These are phyloP conservation scores for Petromus typicus DNA, from an alignment of 2,113 vertebrate species.

Conservation along the genomic window DNA sequence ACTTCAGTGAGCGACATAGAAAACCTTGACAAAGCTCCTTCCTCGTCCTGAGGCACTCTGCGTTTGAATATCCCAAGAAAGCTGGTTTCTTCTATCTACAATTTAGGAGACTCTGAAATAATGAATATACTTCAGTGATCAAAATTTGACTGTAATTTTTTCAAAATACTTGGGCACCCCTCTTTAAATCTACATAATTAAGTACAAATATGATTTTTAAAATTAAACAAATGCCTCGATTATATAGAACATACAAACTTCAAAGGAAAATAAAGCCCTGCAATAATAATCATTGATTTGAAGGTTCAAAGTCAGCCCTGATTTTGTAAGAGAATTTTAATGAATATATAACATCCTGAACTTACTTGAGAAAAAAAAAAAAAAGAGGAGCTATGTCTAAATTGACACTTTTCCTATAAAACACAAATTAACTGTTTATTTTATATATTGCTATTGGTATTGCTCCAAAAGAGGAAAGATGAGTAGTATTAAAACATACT, in stretches of 20 bases:
- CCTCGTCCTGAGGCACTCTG: not conserved
- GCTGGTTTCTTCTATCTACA: not conserved
- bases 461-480: not conserved
- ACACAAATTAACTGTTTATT: not conserved
- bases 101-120: not conserved
- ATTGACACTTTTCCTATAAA: not conserved
- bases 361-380: not conserved
- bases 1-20: not conserved
- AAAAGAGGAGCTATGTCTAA: not conserved
- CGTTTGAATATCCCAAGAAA: not conserved
- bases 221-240: not conserved
- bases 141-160: conserved; percentile 2
- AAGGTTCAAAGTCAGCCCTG: not conserved
- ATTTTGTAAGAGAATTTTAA: not conserved
- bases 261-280: not conserved
- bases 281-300: not conserved
- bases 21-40: not conserved
- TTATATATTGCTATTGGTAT: not conserved
- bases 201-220: not conserved
- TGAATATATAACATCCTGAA: not conserved
- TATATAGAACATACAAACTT: not conserved
- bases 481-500: not conserved
- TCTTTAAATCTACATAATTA: not conserved
- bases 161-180: not conserved
- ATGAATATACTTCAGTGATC: not conserved